Base-by-base conservation (phyloP, 2,797 vertebrate genomes). In the Spatula clypeata region DNA sequence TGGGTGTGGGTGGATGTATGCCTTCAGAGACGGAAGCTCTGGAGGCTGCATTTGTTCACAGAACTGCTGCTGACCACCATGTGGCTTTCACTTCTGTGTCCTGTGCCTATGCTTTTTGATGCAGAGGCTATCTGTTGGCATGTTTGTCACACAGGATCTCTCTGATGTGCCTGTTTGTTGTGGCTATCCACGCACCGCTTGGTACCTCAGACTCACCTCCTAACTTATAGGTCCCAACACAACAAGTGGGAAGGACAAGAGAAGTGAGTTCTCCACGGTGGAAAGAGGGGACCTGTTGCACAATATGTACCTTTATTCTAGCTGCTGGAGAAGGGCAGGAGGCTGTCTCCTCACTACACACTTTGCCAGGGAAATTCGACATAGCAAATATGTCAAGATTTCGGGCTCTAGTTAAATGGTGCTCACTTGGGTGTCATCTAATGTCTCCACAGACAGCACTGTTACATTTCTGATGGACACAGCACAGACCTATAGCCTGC, bases 311-410 rank as follows among this genome's bases (percentile, higher is more conserved):
- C 7, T 67, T 62, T 70, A 26, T 70, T 36, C 18, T 61, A 5
- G 29, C 13, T 71, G 32, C 69, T 91, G 40, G 32, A 71, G 15
- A 3, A 15, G 21, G 21, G 26, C 8, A 8, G 17, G 49, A 90
- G 31, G 36, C 45, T 64, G 36, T 18, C 26, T 83, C 4, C 17
- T 71, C 26, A 66, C 31, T 57, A 21, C 10, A 67, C 7, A 5
- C 4, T 11, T 62, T 47, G 11, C 47, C 13, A 2, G 44, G 21
- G 15, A n/a, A 40, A 7, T 79, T 58, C 75, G 65, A 5, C n/a
- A 15, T 20, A 20, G 34, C 32, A 77, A 49, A 54, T 42, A 44
- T 0, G 29, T 0, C 1, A 75, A 54, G 23, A 36, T 7, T 9
- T 6, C 17, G 36, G 12, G 6, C 14, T 66, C 36, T 79, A 11